A percentile compares a stretch with the other conserved stretches of the same genome.
Conservation (phyloP, 2,113 vertebrate species). For the Chionis minor region DNA sequence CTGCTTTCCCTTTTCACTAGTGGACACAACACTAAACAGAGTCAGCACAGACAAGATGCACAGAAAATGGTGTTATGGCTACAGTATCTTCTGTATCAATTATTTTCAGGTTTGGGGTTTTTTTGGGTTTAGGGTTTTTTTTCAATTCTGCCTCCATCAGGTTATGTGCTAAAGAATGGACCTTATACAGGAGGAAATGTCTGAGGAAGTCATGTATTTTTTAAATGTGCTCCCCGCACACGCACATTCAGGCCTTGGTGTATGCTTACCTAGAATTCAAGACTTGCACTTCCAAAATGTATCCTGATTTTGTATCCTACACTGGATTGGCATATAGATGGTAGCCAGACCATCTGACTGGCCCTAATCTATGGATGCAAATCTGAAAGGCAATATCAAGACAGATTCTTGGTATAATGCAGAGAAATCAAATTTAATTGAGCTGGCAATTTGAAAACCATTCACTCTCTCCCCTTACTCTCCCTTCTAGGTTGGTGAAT, state of each 20-base stretch:
- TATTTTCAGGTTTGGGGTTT: neutral
- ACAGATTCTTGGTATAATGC: neutral
- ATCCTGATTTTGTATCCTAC: neutral
- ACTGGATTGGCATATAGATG: neutral
- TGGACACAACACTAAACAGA: neutral
- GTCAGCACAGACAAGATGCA: neutral
- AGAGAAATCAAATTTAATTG: neutral
- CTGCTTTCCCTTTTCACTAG: neutral
- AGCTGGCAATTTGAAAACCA: neutral
- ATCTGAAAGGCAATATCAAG: neutral
- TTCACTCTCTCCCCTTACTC: neutral
- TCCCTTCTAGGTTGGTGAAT: neutral
- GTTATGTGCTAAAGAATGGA: neutral
- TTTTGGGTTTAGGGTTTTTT: neutral
- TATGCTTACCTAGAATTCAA: neutral
- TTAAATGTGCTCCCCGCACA: neutral
- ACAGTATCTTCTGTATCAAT: neutral
- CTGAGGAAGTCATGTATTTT: neutral
- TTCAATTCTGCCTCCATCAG: neutral
- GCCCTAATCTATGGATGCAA: neutral
- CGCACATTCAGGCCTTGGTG: accelerated
- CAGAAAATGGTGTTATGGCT: neutral
- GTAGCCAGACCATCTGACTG: neutral
- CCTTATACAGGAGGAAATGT: neutral
- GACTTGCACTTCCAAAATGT: neutral